Evolutionary conservation across 2,797 vertebrate species (phyloP), one percentile per base, ranked within the genome.

Genomic region (Botia kubotai): DNA sequence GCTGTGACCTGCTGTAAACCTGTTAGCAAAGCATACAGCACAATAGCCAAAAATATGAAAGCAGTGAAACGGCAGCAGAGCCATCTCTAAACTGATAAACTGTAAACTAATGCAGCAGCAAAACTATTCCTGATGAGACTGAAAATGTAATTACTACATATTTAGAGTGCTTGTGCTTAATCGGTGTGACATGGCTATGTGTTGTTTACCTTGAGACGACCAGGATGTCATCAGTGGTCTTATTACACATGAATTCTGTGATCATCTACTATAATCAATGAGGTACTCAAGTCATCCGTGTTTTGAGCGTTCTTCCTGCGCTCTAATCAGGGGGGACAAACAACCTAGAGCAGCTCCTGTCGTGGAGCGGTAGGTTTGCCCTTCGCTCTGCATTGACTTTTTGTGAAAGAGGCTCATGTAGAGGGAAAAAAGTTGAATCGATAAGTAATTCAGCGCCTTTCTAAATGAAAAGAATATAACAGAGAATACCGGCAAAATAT

Each of bases 251-350:
- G n/a, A 26, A 53, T 50, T 79, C 12, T 62, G 36, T 48, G 11
- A 39, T 33, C 12, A n/a, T 39, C 66, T 81, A 53, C 48, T 50
- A 16, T 69, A 79, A 76, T 86, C 69, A 82, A 62, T 77, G 16
- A 58, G 17, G 16, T 43, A 21, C 29, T 53, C 57, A 16, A 68
- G 6, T 8, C 39, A 17, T 74, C 29, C 66, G 21, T 23, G 16
- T 19, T 66, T 2, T n/a, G 70, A 53, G 53, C 43, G 53, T 39
- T 65, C 4, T 19, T 21, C 17, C n/a, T 23, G 14, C 70, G 57
- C 19, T 63, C 21, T 75, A 80, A 75, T 84, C 82, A 86, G 50
- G 7, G 7, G 23, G 73, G 57, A 79, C 70, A 83, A 53, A 75
- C 63, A 68, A 62, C 43, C 23, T 62, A 11, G 55, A 23, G 58